Conservation (phyloP, 2,113 vertebrate genomes). For the Saiga tatarica region DNA sequence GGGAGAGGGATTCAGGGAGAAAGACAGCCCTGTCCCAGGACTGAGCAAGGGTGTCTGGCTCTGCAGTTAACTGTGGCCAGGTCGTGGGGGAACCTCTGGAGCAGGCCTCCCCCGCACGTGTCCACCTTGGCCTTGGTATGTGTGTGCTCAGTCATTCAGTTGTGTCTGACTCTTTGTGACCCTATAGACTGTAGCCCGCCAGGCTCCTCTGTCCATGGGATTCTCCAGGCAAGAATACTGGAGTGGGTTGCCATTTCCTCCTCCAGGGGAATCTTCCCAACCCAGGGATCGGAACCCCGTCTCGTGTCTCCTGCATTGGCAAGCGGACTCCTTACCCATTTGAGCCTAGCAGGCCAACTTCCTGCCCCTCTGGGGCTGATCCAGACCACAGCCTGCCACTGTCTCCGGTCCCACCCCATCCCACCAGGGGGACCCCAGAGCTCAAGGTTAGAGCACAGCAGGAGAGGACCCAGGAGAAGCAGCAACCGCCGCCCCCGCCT, state of each 20-base stretch:
- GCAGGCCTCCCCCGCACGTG: background rate
- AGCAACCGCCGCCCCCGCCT: background rate
- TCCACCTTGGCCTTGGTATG: background rate
- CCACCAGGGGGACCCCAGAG: background rate
- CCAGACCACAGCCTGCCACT: background rate
- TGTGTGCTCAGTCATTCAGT: background rate
- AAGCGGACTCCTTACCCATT: background rate
- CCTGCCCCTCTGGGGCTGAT: background rate
- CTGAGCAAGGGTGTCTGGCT: background rate
- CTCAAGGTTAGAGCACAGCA: constrained; percentile 39
- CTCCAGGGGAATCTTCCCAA: background rate
- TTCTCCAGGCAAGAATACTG: background rate
- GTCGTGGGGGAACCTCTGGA: background rate
- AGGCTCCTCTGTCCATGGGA: background rate
- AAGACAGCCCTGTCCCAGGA: background rate
- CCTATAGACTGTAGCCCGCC: background rate
- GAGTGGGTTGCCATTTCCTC: background rate
- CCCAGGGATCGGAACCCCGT: fast-evolving
- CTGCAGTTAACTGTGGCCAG: background rate
- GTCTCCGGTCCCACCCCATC: background rate
- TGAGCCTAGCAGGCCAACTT: background rate
- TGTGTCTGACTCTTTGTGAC: background rate
- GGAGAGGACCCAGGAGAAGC: background rate
- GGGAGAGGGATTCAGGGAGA: background rate
- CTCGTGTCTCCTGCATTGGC: background rate